phyloP scores from a whole-genome alignment of 2,888 invertebrate genomes.

The Acrobasis suavella region DNA sequence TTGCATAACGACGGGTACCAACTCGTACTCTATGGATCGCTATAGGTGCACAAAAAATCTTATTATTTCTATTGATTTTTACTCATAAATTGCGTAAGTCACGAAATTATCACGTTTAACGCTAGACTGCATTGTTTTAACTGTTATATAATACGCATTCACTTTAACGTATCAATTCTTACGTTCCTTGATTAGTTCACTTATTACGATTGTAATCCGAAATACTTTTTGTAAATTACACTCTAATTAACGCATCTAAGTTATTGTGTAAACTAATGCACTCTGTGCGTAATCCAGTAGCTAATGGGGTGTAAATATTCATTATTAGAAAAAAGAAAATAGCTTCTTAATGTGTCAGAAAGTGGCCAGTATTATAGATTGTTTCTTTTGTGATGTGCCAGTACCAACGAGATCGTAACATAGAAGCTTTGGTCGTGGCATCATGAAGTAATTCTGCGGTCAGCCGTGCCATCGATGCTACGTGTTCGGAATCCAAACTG shows the following conservation, averaged over 20 bases:
- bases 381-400: neutral
- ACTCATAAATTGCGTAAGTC: conserved; percentile 38
- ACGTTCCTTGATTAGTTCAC: neutral
- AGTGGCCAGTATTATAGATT: neutral
- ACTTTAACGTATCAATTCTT: neutral
- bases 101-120: conserved; percentile 30
- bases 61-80: conserved; percentile 31
- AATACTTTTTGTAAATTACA: neutral
- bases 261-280: conserved; percentile 29
- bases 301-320: conserved; percentile 7
- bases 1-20: conserved; percentile 44
- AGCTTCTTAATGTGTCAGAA: neutral
- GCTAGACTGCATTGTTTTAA: neutral
- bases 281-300: conserved; percentile 25
- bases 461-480: conserved; percentile 44
- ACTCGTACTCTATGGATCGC: conserved; percentile 5
- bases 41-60: conserved; percentile 23
- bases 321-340: conserved; percentile 9
- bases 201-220: neutral
- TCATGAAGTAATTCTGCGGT: conserved; percentile 37
- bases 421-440: conserved; percentile 34
- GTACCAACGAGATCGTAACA: conserved; percentile 36
- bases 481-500: conserved; percentile 70
- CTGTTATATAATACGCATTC: conserved; percentile 3
- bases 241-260: conserved; percentile 3